Percentiles rank a stretch among this genome's conserved stretches.
phyloP scores from a whole-genome alignment of 2,113 vertebrate species.

The Eonycteris spelaea region DNA sequence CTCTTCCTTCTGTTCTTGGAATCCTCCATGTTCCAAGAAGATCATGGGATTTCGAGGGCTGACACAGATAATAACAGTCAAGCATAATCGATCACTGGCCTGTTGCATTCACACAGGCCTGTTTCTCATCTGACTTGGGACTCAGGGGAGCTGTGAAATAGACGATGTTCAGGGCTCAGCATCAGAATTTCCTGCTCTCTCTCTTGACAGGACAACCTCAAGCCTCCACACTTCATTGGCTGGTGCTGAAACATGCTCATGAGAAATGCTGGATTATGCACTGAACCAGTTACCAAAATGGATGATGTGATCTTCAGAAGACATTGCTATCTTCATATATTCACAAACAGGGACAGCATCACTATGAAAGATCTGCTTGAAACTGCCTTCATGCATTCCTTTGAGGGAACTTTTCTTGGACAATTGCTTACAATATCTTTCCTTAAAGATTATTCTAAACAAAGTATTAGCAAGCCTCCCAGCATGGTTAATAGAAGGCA shows the following conservation, averaged over 20 bases:
- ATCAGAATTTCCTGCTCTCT: no score
- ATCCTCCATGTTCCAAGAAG: background rate
- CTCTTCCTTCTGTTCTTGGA: background rate
- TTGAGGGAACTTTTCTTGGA: background rate
- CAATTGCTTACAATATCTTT: background rate
- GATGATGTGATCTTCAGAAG: background rate
- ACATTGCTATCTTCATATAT: accelerated
- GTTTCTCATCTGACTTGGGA: background rate
- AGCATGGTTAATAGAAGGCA: slow-evolving; percentile 36
- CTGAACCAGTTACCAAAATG: background rate
- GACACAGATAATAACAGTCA: background rate
- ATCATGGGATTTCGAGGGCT: background rate
- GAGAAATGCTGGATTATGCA: background rate
- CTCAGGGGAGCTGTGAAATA: background rate
- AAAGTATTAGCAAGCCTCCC: background rate
- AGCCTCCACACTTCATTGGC: no score
- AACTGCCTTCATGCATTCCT: background rate
- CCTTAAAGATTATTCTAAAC: slow-evolving; percentile 53
- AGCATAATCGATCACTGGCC: accelerated
- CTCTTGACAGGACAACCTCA: background rate
- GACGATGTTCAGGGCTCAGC: background rate
- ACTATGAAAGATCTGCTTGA: background rate
- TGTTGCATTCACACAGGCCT: background rate
- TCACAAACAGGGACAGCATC: background rate
- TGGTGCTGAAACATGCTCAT: background rate